Percentiles rank a stretch among this genome's conserved stretches.
Conservation (phyloP, 2,113 vertebrate species). For the Acrocephalus kingi region DNA sequence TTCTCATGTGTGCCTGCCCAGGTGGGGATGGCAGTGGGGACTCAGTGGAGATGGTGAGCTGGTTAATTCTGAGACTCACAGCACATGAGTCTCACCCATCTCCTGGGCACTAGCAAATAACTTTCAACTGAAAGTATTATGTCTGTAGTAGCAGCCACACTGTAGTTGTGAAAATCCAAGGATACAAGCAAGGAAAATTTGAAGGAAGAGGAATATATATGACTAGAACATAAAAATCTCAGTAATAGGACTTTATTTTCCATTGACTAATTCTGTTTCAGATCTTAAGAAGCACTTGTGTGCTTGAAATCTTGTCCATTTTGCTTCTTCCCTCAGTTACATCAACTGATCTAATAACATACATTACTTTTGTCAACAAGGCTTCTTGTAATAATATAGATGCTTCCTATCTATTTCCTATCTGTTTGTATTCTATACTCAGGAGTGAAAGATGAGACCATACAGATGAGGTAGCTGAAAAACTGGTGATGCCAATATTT, state of each 20-base stretch:
- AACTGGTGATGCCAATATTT: neutral
- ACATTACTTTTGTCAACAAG: neutral
- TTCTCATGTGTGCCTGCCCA: neutral
- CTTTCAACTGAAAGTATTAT: neutral
- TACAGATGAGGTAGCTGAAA: neutral
- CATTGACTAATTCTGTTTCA: neutral
- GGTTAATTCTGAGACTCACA: neutral
- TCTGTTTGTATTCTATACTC: neutral
- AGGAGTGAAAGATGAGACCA: neutral
- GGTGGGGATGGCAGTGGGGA: too few species aligned
- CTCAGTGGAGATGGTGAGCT: accelerated
- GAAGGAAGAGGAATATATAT: neutral
- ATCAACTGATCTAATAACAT: neutral
- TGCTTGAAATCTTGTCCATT: neutral
- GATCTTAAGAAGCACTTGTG: neutral
- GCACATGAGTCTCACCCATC: too few species aligned
- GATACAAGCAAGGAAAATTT: neutral
- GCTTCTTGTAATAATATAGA: neutral
- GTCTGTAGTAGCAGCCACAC: neutral
- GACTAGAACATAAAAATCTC: neutral
- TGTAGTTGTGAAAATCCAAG: neutral
- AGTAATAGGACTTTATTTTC: neutral
- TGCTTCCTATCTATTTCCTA: neutral
- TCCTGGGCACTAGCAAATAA: neutral
- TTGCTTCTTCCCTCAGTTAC: neutral